Conservation (phyloP, 2,113 vertebrate species). For the Chionomys nivalis region DNA sequence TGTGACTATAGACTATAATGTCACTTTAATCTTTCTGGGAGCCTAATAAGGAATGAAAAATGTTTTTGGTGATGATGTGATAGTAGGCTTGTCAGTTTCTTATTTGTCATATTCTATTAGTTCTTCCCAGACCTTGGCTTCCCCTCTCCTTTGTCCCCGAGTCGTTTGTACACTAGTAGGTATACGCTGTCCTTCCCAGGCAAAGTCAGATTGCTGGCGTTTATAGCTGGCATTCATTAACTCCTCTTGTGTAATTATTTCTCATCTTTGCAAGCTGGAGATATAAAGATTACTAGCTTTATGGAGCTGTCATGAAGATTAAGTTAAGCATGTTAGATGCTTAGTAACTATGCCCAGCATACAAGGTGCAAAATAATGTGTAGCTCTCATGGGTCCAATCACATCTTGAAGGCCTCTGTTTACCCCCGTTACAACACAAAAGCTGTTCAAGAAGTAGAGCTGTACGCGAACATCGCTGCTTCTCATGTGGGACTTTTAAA, state of each 20-base stretch:
- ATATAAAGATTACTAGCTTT: neutral
- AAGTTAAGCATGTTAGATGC: neutral
- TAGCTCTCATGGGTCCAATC: neutral
- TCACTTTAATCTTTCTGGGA: conserved; percentile 67
- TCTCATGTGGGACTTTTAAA: neutral
- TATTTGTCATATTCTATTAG: conserved; percentile 40
- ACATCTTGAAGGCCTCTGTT: neutral
- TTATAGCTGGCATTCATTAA: neutral
- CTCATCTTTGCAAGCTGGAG: neutral
- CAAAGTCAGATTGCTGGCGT: neutral
- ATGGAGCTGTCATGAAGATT: conserved; percentile 23
- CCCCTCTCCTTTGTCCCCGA: neutral
- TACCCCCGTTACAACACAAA: neutral
- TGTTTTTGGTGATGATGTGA: conserved; percentile 27
- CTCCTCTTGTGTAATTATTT: neutral
- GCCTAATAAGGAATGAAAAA: conserved; percentile 60
- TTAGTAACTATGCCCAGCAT: neutral
- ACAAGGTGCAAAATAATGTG: neutral
- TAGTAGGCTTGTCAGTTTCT: conserved; percentile 33
- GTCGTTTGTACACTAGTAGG: neutral
- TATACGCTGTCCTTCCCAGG: neutral
- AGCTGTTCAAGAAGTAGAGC: neutral
- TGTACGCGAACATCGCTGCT: neutral
- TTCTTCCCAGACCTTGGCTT: conserved; percentile 43
- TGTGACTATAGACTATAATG: conserved; percentile 56